Conservation (phyloP, 2,113 vertebrate species). For the Neolamprologus kungweensis region DNA sequence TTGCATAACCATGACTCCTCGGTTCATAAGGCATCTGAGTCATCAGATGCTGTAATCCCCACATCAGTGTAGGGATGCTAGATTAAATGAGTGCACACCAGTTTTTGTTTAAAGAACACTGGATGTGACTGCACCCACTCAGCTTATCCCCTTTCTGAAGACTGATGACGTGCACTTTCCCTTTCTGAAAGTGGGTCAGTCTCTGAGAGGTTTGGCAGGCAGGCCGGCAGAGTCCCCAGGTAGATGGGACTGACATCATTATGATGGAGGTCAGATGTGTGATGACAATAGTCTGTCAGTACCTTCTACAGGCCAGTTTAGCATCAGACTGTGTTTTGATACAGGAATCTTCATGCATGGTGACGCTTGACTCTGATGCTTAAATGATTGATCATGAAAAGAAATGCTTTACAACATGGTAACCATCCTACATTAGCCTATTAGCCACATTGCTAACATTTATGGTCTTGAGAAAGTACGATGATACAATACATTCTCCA, state of each 20-base stretch:
- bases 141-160: background rate
- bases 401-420: background rate
- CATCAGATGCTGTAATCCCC: slow-evolving; percentile 20
- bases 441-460: background rate
- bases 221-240: background rate
- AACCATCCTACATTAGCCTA: background rate
- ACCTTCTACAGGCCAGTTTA: background rate
- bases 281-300: background rate
- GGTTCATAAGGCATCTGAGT: background rate
- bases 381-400: background rate
- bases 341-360: background rate
- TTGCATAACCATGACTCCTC: slow-evolving; percentile 36
- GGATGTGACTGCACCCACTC: background rate
- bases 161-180: background rate
- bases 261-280: background rate
- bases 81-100: background rate
- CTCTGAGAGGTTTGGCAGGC: slow-evolving; percentile 15
- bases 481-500: background rate
- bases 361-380: background rate
- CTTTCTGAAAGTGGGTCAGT: slow-evolving; percentile 56
- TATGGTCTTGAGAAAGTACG: background rate
- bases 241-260: slow-evolving; percentile 33
- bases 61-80: background rate
- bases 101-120: background rate
- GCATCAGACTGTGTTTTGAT: background rate